These are phyloP conservation scores for Patella caerulea DNA, from an alignment of 2,888 invertebrate species.

Conservation along the genomic window DNA sequence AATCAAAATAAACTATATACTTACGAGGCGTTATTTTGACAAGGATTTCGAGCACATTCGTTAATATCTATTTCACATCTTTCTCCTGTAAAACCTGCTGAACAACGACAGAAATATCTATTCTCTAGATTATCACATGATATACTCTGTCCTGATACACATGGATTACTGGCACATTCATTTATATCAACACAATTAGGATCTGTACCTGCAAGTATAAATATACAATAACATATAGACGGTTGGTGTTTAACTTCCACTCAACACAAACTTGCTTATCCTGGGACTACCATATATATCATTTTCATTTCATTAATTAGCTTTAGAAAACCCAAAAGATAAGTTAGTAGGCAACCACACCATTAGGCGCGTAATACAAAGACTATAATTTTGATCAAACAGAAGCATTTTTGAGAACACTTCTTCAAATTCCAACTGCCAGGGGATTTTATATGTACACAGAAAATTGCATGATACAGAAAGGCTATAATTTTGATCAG, in stretches of 20 bases:
- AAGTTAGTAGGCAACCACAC: too few species aligned
- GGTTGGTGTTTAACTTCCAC: too few species aligned
- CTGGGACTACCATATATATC: too few species aligned
- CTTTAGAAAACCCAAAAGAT: too few species aligned
- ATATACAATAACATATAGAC: too few species aligned
- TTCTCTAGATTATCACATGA: constrained; percentile 38
- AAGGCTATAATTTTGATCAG: too few species aligned
- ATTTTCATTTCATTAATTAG: too few species aligned
- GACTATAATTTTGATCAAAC: background rate
- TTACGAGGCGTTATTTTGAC: constrained; percentile 19
- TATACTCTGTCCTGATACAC: constrained; percentile 31
- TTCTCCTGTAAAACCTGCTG: constrained; percentile 43
- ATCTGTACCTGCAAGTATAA: constrained; percentile 30
- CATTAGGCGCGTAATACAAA: too few species aligned
- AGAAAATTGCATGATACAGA: background rate
- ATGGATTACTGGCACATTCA: constrained; percentile 44
- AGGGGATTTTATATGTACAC: too few species aligned
- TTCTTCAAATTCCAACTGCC: too few species aligned
- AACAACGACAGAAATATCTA: constrained; percentile 46
- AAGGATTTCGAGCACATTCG: constrained; percentile 35
- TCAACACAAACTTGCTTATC: too few species aligned
- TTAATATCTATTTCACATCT: constrained; percentile 39
- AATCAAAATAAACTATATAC: background rate
- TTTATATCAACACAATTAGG: constrained; percentile 44
- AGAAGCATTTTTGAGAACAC: background rate